Evolutionary conservation across 2,113 vertebrate species (phyloP), one percentile per base, ranked within the genome.

Genomic region (Micronycteris hirsuta): DNA sequence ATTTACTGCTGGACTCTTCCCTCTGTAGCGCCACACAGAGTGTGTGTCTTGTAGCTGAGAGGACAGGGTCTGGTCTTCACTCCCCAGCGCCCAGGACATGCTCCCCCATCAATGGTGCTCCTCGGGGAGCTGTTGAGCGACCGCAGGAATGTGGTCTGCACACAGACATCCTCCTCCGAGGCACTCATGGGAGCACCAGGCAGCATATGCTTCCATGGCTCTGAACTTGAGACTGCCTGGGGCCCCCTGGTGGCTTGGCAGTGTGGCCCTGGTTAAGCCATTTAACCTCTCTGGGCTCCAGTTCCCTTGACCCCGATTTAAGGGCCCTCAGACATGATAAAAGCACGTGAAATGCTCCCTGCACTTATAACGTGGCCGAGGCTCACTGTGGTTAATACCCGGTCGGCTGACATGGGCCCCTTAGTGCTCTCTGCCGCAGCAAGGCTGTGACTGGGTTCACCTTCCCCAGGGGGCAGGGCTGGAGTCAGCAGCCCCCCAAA

Each of bases 61-160:
- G 36, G 65, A 26, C 1, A 0, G 33, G 0, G 19, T 19, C 91
- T 33, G 4, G 22, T n/a, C 47, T 22, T 17, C 12, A 0, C 2
- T 12, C 31, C 8, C 81, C 65, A 7, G 43, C 54, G 19, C 7
- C 63, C 15, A 5, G n/a, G 26, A 33, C 70, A 2, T 0, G 0
- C n/a, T 4, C 5, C 17, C 33, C 3, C 0, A 8, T 1, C 45
- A 24, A 13, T 3, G 14, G 20, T 7, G 13, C 24, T 3, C 26
- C 24, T 5, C 1, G 1, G 28, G 11, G 24, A 2, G 28, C 56
- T 45, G 54, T 3, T 2, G 58, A 7, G 14, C 7, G 47, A 24
- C 11, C 0, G 2, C 24, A 54, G 7, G 26, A 54, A 2, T 7
- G 5, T 36, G 28, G 36, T 7, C 45, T 43, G 33, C 0, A 2